Evolutionary conservation across 2,888 invertebrate genomes (phyloP).

Genomic region (Hermaeophaga mercurialis): DNA sequence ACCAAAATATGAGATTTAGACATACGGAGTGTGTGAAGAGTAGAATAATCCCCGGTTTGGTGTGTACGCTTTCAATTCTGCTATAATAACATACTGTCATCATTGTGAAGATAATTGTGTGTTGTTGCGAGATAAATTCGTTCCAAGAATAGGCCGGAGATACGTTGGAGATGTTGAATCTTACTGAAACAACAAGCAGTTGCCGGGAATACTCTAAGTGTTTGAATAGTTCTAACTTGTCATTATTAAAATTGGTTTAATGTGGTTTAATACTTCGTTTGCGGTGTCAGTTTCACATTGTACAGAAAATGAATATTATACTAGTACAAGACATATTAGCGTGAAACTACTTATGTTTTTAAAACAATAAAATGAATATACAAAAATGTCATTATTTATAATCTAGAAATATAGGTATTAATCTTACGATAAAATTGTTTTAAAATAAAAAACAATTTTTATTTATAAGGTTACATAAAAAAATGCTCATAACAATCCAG

Average conservation of each 20-base stretch:
- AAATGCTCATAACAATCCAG: too few relatives aligned
- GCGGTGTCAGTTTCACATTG: too few relatives aligned
- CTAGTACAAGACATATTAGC: too few relatives aligned
- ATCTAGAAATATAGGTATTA: too few relatives aligned
- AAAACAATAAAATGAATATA: too few relatives aligned
- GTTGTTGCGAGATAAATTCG: slow-evolving; percentile 55
- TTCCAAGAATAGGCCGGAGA: slow-evolving; percentile 50
- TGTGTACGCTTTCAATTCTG: slow-evolving; percentile 49
- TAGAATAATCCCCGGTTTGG: slow-evolving; percentile 44
- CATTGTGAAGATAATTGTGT: slow-evolving; percentile 55
- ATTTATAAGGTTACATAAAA: too few relatives aligned
- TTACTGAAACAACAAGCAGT: slow-evolving; percentile 48
- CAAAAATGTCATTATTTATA: too few relatives aligned
- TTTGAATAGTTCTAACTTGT: slow-evolving; percentile 53
- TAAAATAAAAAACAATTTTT: too few relatives aligned
- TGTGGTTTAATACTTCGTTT: too few relatives aligned
- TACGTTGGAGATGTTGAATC: slow-evolving; percentile 41
- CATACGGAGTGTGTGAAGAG: slow-evolving; percentile 41
- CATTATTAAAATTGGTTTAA: slow-evolving; percentile 41
- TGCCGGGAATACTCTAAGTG: slow-evolving; percentile 38
- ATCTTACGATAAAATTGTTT: too few relatives aligned
- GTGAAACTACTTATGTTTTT: too few relatives aligned
- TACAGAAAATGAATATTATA: too few relatives aligned
- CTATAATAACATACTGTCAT: slow-evolving; percentile 53
- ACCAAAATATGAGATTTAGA: slow-evolving; percentile 48